Evolutionary conservation across 2,888 invertebrate genomes (phyloP).

Genomic region (Anorthoa munda): DNA sequence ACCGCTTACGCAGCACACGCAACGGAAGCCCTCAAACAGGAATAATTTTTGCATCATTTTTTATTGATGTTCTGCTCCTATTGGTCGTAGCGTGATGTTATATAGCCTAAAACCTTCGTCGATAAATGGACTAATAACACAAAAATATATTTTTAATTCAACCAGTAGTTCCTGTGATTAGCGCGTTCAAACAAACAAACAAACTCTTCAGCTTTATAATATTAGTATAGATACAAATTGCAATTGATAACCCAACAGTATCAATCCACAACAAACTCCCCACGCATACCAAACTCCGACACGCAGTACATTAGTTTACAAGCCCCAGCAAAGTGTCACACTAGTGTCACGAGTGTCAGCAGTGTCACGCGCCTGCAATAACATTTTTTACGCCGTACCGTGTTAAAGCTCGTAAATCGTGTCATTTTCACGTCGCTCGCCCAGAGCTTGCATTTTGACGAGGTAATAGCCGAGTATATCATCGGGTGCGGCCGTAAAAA

Average conservation of each 20-base stretch:
- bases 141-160: too few relatives aligned
- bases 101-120: too few relatives aligned
- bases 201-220: too few relatives aligned
- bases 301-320: constrained; percentile 54
- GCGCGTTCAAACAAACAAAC: too few relatives aligned
- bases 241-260: not conserved
- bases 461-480: constrained; percentile 78
- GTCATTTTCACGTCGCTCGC: constrained; percentile 81
- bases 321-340: constrained; percentile 49
- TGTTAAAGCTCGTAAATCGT: constrained; percentile 78
- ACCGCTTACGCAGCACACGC: too few relatives aligned
- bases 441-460: constrained; percentile 74
- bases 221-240: too few relatives aligned
- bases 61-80: too few relatives aligned
- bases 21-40: too few relatives aligned
- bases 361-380: constrained; percentile 54
- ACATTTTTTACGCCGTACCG: constrained; percentile 67
- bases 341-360: constrained; percentile 51
- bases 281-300: constrained; percentile 24
- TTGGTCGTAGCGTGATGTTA: too few relatives aligned
- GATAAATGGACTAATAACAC: too few relatives aligned
- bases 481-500: constrained; percentile 61
- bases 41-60: too few relatives aligned
- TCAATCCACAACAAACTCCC: constrained; percentile 11
- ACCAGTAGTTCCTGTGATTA: too few relatives aligned